Percentiles rank a stretch among this genome's conserved stretches.
Evolutionary conservation across 2,888 invertebrate species (phyloP).

Genomic region (Lissonota sp.): DNA sequence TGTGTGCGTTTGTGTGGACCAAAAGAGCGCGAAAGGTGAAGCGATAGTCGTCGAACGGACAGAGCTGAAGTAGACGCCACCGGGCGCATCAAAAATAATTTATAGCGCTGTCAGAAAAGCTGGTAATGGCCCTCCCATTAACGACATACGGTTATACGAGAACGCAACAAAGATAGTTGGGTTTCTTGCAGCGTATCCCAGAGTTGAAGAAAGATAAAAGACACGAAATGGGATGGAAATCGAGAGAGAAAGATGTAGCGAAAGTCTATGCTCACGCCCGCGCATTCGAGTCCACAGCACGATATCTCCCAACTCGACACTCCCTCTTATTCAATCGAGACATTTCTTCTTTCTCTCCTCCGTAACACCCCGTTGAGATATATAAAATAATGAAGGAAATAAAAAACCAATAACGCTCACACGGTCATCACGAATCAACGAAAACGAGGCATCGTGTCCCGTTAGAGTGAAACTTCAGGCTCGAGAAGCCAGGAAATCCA

Average conservation of each 20-base stretch:
- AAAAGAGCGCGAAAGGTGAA: conserved; percentile 30
- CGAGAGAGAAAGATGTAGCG: conserved; percentile 47
- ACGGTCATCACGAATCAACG: conserved; percentile 12
- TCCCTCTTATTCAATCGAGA: conserved; percentile 34
- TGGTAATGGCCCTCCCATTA: conserved; percentile 59
- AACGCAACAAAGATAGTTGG: conserved; percentile 36
- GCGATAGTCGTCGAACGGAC: conserved; percentile 30
- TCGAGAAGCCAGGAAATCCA: background rate
- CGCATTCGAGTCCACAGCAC: conserved; percentile 46
- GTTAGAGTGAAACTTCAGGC: background rate
- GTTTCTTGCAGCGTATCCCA: conserved; percentile 23
- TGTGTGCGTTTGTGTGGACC: background rate
- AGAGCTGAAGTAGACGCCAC: conserved; percentile 45
- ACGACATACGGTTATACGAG: conserved; percentile 39
- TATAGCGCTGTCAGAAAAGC: conserved; percentile 58
- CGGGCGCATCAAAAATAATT: conserved; percentile 64
- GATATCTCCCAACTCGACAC: conserved; percentile 45
- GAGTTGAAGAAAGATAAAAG: conserved; percentile 49
- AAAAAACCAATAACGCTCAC: conserved; percentile 21
- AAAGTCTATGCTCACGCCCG: conserved; percentile 56
- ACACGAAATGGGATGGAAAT: conserved; percentile 41
- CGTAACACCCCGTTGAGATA: conserved; percentile 11
- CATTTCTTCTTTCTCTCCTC: conserved; percentile 20
- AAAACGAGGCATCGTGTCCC: no score
- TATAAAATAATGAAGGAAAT: background rate